Conservation (phyloP, 2,888 invertebrate genomes). For the Electrophaes corylata region DNA sequence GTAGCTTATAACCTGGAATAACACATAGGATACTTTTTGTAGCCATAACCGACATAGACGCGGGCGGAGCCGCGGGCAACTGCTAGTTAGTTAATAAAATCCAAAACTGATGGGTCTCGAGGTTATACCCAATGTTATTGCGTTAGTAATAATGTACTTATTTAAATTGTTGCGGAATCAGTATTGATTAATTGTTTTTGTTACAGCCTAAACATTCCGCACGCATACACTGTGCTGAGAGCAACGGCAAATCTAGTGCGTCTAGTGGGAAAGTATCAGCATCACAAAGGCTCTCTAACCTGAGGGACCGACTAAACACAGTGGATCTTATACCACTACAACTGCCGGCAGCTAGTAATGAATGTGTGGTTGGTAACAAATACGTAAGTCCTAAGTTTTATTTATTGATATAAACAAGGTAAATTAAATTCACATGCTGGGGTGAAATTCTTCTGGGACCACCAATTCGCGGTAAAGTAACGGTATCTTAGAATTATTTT, state of each 20-base stretch:
- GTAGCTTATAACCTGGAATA: no score
- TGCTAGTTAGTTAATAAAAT: no score
- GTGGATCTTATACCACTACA: slow-evolving; percentile 76
- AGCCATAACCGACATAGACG: no score
- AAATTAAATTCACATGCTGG: no score
- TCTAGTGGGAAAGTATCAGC: slow-evolving; percentile 70
- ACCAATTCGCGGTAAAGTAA: no score
- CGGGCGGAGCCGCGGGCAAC: no score
- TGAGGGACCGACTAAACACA: slow-evolving; percentile 71
- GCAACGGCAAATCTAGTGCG: slow-evolving; percentile 49
- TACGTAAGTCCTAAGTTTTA: slow-evolving; percentile 10
- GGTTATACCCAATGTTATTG: no score
- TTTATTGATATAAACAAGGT: no score
- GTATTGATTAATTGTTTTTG: not conserved
- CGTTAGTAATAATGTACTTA: not conserved
- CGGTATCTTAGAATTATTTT: no score
- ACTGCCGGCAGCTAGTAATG: slow-evolving; percentile 67
- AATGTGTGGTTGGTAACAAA: slow-evolving; percentile 55
- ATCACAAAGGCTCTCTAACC: slow-evolving; percentile 72
- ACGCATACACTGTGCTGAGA: slow-evolving; percentile 54
- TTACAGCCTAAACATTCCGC: slow-evolving; percentile 62
- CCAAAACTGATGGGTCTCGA: no score
- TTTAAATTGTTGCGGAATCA: not conserved
- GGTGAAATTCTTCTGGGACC: no score
- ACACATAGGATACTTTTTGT: no score